A percentile compares a stretch with the other conserved stretches of the same genome.
Conservation (phyloP, 2,888 invertebrate species). For the Exephanes ischioxanthus region DNA sequence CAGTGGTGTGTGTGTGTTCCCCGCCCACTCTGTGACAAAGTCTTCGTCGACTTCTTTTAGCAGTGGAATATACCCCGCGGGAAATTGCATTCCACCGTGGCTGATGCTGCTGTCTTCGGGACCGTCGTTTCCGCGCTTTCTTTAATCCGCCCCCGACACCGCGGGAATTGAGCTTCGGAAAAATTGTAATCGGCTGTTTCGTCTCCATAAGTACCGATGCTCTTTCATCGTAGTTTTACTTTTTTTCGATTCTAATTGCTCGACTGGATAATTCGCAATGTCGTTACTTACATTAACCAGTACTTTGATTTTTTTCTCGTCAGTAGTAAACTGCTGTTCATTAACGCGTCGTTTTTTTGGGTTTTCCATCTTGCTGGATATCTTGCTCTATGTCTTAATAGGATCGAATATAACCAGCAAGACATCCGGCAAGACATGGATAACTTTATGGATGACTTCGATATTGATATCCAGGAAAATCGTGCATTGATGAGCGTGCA, state of each 20-base stretch:
- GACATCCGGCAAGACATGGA: too few species aligned
- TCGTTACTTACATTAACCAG: background rate
- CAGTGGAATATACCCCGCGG: constrained; percentile 61
- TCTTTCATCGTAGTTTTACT: background rate
- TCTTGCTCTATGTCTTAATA: too few species aligned
- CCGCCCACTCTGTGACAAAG: constrained; percentile 40
- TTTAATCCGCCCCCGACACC: constrained; percentile 30
- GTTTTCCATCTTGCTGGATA: background rate
- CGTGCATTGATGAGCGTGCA: too few species aligned
- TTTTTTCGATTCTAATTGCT: background rate
- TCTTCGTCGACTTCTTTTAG: constrained; percentile 16
- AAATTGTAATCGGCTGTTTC: constrained; percentile 56
- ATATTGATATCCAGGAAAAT: too few species aligned
- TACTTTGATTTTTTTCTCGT: background rate
- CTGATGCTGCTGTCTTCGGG: constrained; percentile 45
- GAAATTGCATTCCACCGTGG: constrained; percentile 72
- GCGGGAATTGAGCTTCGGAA: constrained; percentile 30
- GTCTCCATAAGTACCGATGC: constrained; percentile 24
- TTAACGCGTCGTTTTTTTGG: background rate
- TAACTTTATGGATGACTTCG: too few species aligned
- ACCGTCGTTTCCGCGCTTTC: constrained; percentile 32
- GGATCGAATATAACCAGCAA: too few species aligned
- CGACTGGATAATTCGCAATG: constrained; percentile 22
- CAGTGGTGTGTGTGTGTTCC: constrained; percentile 19
- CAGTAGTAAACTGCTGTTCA: background rate